Evolutionary conservation across 2,113 vertebrate genomes (phyloP), one percentile per base, ranked within the genome.

Genomic region (Opisthocomus hoazin): DNA sequence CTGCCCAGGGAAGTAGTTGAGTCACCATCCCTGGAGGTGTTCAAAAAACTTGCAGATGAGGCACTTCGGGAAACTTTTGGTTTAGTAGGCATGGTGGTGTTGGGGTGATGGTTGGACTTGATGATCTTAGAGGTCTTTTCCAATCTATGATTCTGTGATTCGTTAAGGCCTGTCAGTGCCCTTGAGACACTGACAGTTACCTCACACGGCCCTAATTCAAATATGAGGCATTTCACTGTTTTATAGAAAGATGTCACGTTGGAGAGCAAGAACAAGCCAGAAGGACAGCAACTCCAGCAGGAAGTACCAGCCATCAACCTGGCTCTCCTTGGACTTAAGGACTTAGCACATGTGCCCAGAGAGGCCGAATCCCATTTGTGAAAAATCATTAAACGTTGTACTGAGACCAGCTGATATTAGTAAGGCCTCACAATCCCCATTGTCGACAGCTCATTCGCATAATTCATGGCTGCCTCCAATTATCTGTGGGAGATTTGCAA

Each of bases 401-500:
- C 85, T 89, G 94, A 96, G 87, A 92, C 93, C 97, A 98, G 97
- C 96, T 98, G 98, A 98, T 98, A 97, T 94, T 96, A 98, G 97
- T 98, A 98, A 98, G 95, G 97, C 96, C 83, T 96, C 95, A 94
- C 94, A 95, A 95, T 97, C 95, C 97, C 93, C 75, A 93, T 95
- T 97, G 98, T 97, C 93, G 64, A 96, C 96, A 98, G 96, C 89
- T 94, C 94, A 95, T 96, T 98, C 96, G 58, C 97, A 94, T 97
- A 97, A 97, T 97, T 98, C 97, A 71, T 96, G 91, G 92, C 93
- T 85, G 80, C 97, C 97, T 97, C 98, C 97, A 98, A 98, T 98
- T 99, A 98, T 98, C 97, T 97, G 96, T 98, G 97, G 97, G 98
- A 95, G 97, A 98, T 98, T 97, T 97, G 94, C 95, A 94, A 86